Base-by-base conservation (phyloP, 2,113 vertebrate genomes). In the Brachyhypopomus occidentalis region DNA sequence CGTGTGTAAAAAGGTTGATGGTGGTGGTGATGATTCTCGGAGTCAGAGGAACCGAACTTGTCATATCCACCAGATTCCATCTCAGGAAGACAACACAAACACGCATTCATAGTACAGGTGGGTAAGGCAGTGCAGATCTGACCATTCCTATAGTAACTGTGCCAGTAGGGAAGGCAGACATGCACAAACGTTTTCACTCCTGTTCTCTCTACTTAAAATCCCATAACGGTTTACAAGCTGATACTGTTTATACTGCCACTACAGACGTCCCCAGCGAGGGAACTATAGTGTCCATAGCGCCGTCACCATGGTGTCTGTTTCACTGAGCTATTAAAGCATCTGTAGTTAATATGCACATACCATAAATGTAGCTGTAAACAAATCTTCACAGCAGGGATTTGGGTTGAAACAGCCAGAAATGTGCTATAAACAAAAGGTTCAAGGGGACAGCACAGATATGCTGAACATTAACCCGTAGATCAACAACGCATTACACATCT, bases 11-110 rank as follows among this genome's bases (percentile, higher is more conserved):
- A 22, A 20, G 52, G n/a, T 23, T 22, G 19, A 2, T 19, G 6
- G 5, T 5, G 20, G n/a, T 79, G 38, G 20, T 52, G 38, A 30
- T 14, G 34, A 30, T 52, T 83, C 19, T 85, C 78, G 23, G 66
- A 19, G 12, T 86, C 84, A 36, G 79, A 12, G 1, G 59, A 11
- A 19, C 8, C 30, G 72, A 86, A 87, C 2, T 77, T 60, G 20
- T 87, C 75, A 56, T 88, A 88, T 20, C 36, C 22, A 30, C 75
- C 12, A 14, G 81, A 55, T 22, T 88, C 83, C 84, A 88, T 87
- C 20, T 27, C 81, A 52, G 12, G 45, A 52, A 52, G 9, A 52
- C 45, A 52, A 52, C 45, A 14, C 12, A 52, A 52, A 52, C 45
- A 52, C 45, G 30, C 30, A 30, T 30, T 30, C 30, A 30, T 30